A percentile compares a stretch with the other conserved stretches of the same genome.
These are phyloP conservation scores for Sussaba pulchella DNA, from an alignment of 2,888 invertebrate species.

Conservation along the genomic window DNA sequence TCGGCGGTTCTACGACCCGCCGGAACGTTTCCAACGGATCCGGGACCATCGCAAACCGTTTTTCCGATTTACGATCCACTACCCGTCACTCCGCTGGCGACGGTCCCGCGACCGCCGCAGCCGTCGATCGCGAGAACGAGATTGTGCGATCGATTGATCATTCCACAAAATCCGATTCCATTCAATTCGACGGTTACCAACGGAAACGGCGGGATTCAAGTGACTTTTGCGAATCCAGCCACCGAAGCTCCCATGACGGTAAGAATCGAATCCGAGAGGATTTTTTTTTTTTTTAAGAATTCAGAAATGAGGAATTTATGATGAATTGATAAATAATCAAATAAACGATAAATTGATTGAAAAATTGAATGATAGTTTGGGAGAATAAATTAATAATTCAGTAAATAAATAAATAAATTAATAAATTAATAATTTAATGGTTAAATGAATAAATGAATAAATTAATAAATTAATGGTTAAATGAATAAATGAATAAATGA, in stretches of 20 bases:
- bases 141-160: slow-evolving; percentile 29
- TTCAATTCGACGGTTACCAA: slow-evolving; percentile 26
- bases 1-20: too few species aligned
- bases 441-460: too few species aligned
- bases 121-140: slow-evolving; percentile 8
- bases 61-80: background rate
- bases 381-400: too few species aligned
- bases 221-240: slow-evolving; percentile 22
- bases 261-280: background rate
- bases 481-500: too few species aligned
- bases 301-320: background rate
- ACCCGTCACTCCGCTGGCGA: background rate
- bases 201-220: slow-evolving; percentile 17
- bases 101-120: background rate
- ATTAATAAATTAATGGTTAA: too few species aligned
- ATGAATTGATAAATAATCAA: too few species aligned
- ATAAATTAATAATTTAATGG: too few species aligned
- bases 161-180: background rate
- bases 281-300: too few species aligned
- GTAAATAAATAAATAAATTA: too few species aligned
- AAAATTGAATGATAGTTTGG: too few species aligned
- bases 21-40: background rate
- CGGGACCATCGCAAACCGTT: background rate
- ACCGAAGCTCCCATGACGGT: slow-evolving; percentile 8
- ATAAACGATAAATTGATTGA: too few species aligned